A percentile compares a stretch with the other conserved stretches of the same genome.
phyloP scores from a whole-genome alignment of 23 tunicate genomes.

The Diplosoma virens region DNA sequence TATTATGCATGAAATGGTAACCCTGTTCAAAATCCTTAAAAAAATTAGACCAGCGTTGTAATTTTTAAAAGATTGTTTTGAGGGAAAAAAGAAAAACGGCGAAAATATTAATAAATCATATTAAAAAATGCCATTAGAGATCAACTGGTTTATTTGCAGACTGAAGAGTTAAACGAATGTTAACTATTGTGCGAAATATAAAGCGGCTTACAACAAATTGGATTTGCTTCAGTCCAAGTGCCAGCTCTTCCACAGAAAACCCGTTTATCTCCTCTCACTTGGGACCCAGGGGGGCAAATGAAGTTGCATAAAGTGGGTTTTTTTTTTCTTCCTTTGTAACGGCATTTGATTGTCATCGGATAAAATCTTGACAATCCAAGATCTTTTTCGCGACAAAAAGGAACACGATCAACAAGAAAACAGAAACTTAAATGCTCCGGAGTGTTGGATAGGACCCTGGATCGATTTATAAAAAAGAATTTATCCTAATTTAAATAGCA shows the following conservation, averaged over 20 bases:
- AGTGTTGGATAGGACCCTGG: slow-evolving; percentile 30
- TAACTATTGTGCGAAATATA: background rate
- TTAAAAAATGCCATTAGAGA: no score
- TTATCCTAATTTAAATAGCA: no score
- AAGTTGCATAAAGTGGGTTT: slow-evolving; percentile 40
- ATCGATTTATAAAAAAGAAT: no score
- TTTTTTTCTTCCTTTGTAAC: slow-evolving; percentile 22
- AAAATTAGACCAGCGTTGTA: no score
- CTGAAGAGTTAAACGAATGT: background rate
- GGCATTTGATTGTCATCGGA: slow-evolving; percentile 38
- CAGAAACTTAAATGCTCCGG: slow-evolving; percentile 33
- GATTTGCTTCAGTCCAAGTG: slow-evolving; percentile 27
- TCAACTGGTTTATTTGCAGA: no score
- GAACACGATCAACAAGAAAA: slow-evolving; percentile 29
- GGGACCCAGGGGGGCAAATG: slow-evolving; percentile 45
- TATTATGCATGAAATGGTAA: no score
- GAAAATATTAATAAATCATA: no score
- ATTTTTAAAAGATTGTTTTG: no score
- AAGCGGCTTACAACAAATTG: slow-evolving; percentile 47
- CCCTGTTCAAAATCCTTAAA: no score
- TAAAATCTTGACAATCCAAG: background rate
- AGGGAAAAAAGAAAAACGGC: no score
- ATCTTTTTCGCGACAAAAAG: slow-evolving; percentile 44
- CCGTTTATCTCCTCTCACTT: slow-evolving; percentile 34
- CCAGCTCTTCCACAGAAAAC: slow-evolving; percentile 26